Base-by-base conservation (phyloP, 2,888 invertebrate species). In the Tridacna crocea region DNA sequence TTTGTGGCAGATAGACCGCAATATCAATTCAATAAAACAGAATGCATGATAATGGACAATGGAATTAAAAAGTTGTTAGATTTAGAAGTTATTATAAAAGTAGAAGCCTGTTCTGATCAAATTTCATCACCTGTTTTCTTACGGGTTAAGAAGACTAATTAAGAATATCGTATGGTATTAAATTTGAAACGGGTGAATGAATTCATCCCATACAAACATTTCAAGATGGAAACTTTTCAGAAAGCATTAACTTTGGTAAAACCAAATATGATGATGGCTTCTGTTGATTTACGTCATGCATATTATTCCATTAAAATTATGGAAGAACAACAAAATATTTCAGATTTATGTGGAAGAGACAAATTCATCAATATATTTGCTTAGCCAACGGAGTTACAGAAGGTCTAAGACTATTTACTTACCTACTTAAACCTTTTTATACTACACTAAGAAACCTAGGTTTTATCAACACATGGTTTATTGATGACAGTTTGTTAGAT, bases 61-160 rank as follows among this genome's bases (percentile, higher is more conserved):
- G 73, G 73, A 72, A 61, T 77, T 12, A 8, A 70, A 46, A 48
- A 74, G 24, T 51, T 76, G 27, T 66, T 75, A 66, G 0, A 19
- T 4, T 65, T 65, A 55, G 47, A 75, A 24, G 79, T 74, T 17
- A 77, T 80, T 58, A 46, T n/a, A 8, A 12, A 36, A 19, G 70
- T 74, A 24, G 51, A 74, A 13, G 63, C 51, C 63, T 75, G 75
- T 51, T 6, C 11, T 46, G 70, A 47, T 65, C 65, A 84, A 60
- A 85, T 79, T 78, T 46, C 83, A 17, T 84, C 87, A 17, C 80
- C 78, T 58, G 70, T 81, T 36, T 87, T 85, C 78, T 19, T 80
- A 12, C 60, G 82, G 60, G 55, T 55, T 51, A 83, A 87, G 72
- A 80, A 81, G 46, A 81, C 83, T 79, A 81, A 82, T 4, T 76